phyloP scores from a whole-genome alignment of 2,797 vertebrate species.

The Gobio occitaniae region DNA sequence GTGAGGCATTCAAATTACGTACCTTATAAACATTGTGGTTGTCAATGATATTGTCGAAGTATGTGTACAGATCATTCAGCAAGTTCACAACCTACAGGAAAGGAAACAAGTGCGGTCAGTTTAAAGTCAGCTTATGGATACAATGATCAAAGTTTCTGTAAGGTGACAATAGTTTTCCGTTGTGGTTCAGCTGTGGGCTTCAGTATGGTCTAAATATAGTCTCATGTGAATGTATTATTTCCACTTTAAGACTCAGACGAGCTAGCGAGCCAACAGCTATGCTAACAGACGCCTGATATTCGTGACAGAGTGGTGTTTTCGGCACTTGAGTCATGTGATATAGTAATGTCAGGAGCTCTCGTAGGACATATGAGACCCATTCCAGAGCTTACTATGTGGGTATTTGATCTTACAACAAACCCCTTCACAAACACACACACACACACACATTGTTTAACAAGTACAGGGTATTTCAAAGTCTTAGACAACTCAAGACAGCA shows the following conservation, averaged over 20 bases:
- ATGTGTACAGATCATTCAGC: constrained; percentile 67
- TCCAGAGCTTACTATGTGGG: neutral
- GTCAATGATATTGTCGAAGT: constrained; percentile 67
- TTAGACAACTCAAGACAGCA: neutral
- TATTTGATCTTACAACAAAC: constrained; percentile 30
- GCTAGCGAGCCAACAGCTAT: neutral
- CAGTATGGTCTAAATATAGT: constrained; percentile 43
- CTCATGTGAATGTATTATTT: constrained; percentile 49
- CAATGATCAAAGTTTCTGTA: neutral
- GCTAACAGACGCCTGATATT: constrained; percentile 42
- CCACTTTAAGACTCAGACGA: constrained; percentile 16
- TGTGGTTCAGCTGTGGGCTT: constrained; percentile 42
- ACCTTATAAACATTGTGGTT: constrained; percentile 66
- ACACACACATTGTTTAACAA: neutral
- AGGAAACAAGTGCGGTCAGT: constrained; percentile 3
- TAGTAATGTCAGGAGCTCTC: constrained; percentile 37
- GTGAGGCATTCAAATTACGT: neutral
- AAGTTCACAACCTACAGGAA: constrained; percentile 63
- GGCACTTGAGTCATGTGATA: constrained; percentile 30
- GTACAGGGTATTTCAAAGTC: neutral
- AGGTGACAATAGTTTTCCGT: constrained; percentile 39
- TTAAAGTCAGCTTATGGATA: constrained; percentile 25
- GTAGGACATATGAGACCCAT: constrained; percentile 28
- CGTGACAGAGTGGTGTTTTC: constrained; percentile 23
- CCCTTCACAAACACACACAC: neutral